These are phyloP conservation scores for Vireo griseus DNA, from an alignment of 2,797 vertebrate genomes.

Conservation along the genomic window DNA sequence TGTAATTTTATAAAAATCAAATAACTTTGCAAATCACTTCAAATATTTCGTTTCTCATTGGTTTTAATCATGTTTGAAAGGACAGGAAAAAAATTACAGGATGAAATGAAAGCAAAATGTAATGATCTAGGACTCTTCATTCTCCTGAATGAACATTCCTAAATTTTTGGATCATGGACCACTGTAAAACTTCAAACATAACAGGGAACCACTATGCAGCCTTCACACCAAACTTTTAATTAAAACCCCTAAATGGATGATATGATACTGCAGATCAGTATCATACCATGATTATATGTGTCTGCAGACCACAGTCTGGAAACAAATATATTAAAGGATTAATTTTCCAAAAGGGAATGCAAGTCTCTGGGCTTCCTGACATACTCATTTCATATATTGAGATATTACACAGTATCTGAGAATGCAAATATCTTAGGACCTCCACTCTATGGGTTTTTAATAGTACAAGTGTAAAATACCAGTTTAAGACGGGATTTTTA, in stretches of 20 bases:
- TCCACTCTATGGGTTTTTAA: background rate
- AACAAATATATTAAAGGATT: conserved; percentile 21
- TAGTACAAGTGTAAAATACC: background rate
- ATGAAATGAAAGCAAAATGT: conserved; percentile 40
- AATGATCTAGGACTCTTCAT: background rate
- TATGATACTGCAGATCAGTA: conserved; percentile 25
- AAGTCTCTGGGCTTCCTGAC: background rate
- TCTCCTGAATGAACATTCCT: background rate
- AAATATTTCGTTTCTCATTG: conserved; percentile 21
- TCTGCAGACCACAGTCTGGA: conserved; percentile 24
- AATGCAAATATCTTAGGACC: background rate
- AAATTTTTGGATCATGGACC: conserved; percentile 5
- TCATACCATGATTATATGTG: background rate
- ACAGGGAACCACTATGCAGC: background rate
- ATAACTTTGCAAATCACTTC: conserved; percentile 40
- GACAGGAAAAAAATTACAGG: background rate
- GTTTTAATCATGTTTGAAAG: conserved; percentile 46
- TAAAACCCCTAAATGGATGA: conserved; percentile 22
- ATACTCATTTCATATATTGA: background rate
- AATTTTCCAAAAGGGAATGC: conserved; percentile 16
- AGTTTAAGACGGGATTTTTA: background rate
- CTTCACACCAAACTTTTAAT: conserved; percentile 46
- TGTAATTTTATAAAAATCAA: conserved; percentile 55
- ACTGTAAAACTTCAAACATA: background rate
- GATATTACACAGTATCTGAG: background rate